Evolutionary conservation across 2,888 invertebrate species (phyloP), one percentile per base, ranked within the genome.

Genomic region (Nomada ruficornis): DNA sequence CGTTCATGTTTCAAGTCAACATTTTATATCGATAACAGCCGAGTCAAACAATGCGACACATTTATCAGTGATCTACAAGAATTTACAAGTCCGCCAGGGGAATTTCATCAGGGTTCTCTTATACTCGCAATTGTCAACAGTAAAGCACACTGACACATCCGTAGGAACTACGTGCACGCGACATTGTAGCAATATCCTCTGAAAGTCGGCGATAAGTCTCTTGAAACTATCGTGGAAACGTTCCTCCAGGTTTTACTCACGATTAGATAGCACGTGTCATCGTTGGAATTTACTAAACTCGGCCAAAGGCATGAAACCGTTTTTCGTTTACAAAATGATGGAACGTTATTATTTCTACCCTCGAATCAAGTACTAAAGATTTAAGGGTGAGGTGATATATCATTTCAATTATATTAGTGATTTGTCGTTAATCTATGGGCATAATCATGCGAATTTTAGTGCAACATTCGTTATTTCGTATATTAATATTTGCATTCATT

Each of bases 241-340:
- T 77, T 65, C 42, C 76, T 36, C 26, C 50, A 36, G 60, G 23
- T 42, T 57, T 55, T 64, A 70, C 55, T 36, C 70, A 15, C 70
- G 64, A 77, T 77, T 70, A 63, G 20, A 50, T 70, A 70, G 57
- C 70, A 64, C 76, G 70, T 70, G 42, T 55, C 70, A 29, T 47
- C 13, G 44, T 11, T 42, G 44, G 47, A 62, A 64, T 64, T 54
- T 44, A 44, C 11, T 36, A 26, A 64, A 65, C 55, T 20, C 11
- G 2, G 29, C n/a, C 18, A 4, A 55, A 65, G 10, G 26, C 57
- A 44, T 44, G 57, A 69, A 57, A 26, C 55, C 18, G 26, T 44
- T 26, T 44, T n/a, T 57, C 26, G 11, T 11, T 69, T 20, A 36
- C 36, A 36, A 36, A 36, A 36, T 36, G 7, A 36, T 36, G 7